Base-by-base conservation (phyloP, 2,113 vertebrate species). In the Nyctereutes procyonoides region DNA sequence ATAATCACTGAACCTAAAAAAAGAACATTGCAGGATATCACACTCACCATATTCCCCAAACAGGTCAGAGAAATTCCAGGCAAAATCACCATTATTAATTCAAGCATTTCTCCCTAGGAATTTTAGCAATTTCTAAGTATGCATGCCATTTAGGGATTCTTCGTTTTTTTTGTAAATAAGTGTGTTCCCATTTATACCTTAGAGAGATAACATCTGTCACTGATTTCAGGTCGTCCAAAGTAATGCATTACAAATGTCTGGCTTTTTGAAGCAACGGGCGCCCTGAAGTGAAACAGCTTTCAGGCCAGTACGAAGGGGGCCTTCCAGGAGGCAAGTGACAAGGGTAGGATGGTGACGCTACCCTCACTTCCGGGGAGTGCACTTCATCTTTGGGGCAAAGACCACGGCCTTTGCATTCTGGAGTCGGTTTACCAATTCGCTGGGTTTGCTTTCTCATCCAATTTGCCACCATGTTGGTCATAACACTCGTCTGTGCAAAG, bases 71-170 rank as follows among this genome's bases (percentile, higher is more conserved):
- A 77, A 56, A 86, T 11, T 65, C 53, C 11, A 63, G 16, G 9
- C 35, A 92, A 87, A 90, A 88, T 20, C 51, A 11, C 80, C 6
- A 73, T 82, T 81, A 71, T 84, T 67, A 83, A 87, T 51, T 87
- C 69, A 95, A 85, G 71, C 35, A 63, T 77, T 92, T 97, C 19
- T 84, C 62, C 86, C 91, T 80, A 82, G 90, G 48, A 80, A 87
- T 58, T 89, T 62, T 91, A 91, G 71, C 53, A 73, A 90, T 69
- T 63, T 80, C 77, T 94, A 53, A 73, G 63, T 79, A 67, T 19
- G 24, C 3, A 14, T n/a, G 19, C 38, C n/a, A 77, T 60, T 85
- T 89, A 69, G 62, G 63, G 43, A 69, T 76, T 87, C 15, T 87
- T 89, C 77, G 5, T 71, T 3, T 69, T n/a, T 80, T 81, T 83